Percentiles rank a stretch among this genome's conserved stretches.
These are phyloP conservation scores for Stenichneumon culpator DNA, from an alignment of 2,888 invertebrate species.

Conservation along the genomic window DNA sequence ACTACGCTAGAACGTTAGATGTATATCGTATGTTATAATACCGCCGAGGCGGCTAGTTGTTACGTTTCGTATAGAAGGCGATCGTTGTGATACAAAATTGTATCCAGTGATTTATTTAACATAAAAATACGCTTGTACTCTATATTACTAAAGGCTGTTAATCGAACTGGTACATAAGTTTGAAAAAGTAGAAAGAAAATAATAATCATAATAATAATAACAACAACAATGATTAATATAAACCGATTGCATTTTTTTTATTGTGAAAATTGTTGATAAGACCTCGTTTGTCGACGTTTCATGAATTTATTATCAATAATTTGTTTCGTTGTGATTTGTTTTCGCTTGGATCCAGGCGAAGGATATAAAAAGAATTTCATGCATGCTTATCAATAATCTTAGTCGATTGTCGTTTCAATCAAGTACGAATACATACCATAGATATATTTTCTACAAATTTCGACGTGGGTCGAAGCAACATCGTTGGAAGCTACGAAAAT, in stretches of 20 bases:
- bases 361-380: too few species aligned
- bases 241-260: not conserved
- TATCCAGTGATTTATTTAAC: conserved; percentile 50
- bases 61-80: conserved; percentile 15
- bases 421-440: too few species aligned
- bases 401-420: not conserved
- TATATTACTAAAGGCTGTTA: not conserved
- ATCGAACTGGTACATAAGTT: not conserved
- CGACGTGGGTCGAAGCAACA: not conserved
- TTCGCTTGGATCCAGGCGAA: too few species aligned
- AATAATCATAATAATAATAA: not conserved
- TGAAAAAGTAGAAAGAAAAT: not conserved
- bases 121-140: not conserved
- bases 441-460: too few species aligned
- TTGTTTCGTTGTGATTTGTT: too few species aligned
- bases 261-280: too few species aligned
- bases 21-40: conserved; percentile 46
- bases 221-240: not conserved
- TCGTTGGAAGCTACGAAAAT: not conserved
- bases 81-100: conserved; percentile 55
- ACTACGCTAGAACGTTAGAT: conserved; percentile 52
- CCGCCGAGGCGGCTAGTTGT: conserved; percentile 8
- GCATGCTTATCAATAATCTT: too few species aligned
- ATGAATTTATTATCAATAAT: too few species aligned
- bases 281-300: too few species aligned